Percentiles rank a stretch among this genome's conserved stretches.
Conservation (phyloP, 2,797 vertebrate genomes). For the Anniella stebbinsi region DNA sequence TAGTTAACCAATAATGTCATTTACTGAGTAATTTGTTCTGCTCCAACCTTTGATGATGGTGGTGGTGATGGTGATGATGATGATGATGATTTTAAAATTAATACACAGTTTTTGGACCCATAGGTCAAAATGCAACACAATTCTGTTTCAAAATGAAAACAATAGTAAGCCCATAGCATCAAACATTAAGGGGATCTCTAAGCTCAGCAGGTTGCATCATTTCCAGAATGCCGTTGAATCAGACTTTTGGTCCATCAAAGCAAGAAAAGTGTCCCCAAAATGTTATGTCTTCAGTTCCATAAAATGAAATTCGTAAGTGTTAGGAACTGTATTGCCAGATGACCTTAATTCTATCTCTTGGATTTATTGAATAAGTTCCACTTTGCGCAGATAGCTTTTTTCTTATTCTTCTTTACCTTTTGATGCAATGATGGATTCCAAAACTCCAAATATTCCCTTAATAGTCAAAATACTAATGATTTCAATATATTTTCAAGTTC, state of each 20-base stretch:
- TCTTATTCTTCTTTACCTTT: neutral
- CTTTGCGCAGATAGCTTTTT: neutral
- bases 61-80: too few species aligned
- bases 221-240: neutral
- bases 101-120: neutral
- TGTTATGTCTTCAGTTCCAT: neutral
- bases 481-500: neutral
- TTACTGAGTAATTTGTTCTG: neutral
- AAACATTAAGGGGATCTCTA: neutral
- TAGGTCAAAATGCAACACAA: neutral
- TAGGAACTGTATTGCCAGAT: neutral
- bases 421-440: neutral
- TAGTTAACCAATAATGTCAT: neutral
- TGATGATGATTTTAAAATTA: neutral
- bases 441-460: neutral
- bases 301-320: neutral
- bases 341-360: neutral
- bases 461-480: neutral
- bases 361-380: neutral
- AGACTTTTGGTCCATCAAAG: neutral
- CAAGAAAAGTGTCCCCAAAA: neutral
- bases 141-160: neutral
- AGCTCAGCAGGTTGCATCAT: neutral
- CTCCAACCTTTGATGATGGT: neutral
- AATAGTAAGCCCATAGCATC: neutral